Conservation (phyloP, 2,113 vertebrate genomes). For the Chionis minor region DNA sequence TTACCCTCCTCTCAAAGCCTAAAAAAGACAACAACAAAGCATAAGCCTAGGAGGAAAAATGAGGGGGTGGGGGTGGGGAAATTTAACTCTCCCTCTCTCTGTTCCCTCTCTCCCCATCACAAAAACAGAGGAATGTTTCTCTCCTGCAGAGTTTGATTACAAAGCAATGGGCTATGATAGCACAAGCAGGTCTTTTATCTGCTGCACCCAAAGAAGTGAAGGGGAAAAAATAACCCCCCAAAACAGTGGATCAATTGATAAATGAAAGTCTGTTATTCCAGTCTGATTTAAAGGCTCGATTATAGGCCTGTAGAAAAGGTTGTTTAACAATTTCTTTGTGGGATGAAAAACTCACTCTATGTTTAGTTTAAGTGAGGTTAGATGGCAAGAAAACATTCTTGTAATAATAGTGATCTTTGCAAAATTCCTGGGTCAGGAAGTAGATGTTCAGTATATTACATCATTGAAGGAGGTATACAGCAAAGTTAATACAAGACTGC, state of each 20-base stretch:
- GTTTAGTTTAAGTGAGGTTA: constrained; percentile 59
- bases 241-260: constrained; percentile 24
- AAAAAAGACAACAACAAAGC: not conserved
- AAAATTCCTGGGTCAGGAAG: constrained; percentile 61
- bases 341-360: not conserved
- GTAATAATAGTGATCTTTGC: constrained; percentile 53
- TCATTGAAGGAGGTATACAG: constrained; percentile 51
- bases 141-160: constrained; percentile 27
- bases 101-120: not conserved
- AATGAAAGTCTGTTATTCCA: constrained; percentile 18
- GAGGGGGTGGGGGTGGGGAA: not conserved
- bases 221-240: not conserved
- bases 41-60: not conserved
- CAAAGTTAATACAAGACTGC: not conserved
- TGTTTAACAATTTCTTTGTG: constrained; percentile 52
- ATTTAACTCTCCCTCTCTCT: not conserved
- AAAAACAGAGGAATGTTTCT: not conserved
- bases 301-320: constrained; percentile 17
- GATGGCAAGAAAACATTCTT: constrained; percentile 71
- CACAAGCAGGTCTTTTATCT: constrained; percentile 39
- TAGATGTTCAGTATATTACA: constrained; percentile 48
- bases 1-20: not conserved
- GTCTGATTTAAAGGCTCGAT: constrained; percentile 47
- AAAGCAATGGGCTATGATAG: constrained; percentile 1
- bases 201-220: not conserved